Percentiles rank a stretch among this genome's conserved stretches.
Evolutionary conservation across 2,888 invertebrate species (phyloP).

Genomic region (Thyatira batis): DNA sequence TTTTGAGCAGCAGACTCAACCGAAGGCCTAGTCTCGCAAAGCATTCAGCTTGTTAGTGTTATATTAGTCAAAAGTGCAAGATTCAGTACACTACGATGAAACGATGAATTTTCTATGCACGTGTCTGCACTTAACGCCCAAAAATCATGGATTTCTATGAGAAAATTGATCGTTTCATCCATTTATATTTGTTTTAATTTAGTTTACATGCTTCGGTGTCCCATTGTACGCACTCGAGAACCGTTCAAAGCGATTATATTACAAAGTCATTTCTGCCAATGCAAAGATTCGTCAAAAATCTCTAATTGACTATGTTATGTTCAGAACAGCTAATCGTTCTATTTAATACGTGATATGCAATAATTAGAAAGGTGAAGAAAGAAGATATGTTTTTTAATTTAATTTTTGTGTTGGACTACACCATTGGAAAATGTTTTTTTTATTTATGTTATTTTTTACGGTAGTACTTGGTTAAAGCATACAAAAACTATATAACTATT

Average conservation of each 20-base stretch:
- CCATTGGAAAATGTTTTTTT: conserved; percentile 16
- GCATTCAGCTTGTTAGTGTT: conserved; percentile 36
- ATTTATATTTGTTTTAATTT: not conserved
- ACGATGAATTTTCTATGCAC: conserved; percentile 18
- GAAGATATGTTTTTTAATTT: conserved; percentile 41
- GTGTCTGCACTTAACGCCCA: not conserved
- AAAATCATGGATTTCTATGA: not conserved
- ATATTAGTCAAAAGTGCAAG: conserved; percentile 33
- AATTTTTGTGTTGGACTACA: conserved; percentile 59
- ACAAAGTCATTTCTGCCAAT: conserved; percentile 2
- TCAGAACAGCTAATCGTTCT: conserved; percentile 49
- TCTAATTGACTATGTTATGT: conserved; percentile 66
- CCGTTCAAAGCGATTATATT: conserved; percentile 9
- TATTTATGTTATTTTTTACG: conserved; percentile 15
- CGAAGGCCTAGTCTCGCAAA: conserved; percentile 5
- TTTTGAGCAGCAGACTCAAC: not conserved
- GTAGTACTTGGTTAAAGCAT: conserved; percentile 3
- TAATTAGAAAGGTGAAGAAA: conserved; percentile 67
- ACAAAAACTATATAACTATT: not conserved
- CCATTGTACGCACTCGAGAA: not conserved
- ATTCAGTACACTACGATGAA: conserved; percentile 15
- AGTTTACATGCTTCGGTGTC: not conserved
- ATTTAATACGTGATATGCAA: conserved; percentile 72
- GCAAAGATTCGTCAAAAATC: conserved; percentile 52
- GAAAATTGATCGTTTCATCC: not conserved